A percentile compares a stretch with the other conserved stretches of the same genome.
Conservation (phyloP, 2,113 vertebrate genomes). For the Chlorodrepanis virens region DNA sequence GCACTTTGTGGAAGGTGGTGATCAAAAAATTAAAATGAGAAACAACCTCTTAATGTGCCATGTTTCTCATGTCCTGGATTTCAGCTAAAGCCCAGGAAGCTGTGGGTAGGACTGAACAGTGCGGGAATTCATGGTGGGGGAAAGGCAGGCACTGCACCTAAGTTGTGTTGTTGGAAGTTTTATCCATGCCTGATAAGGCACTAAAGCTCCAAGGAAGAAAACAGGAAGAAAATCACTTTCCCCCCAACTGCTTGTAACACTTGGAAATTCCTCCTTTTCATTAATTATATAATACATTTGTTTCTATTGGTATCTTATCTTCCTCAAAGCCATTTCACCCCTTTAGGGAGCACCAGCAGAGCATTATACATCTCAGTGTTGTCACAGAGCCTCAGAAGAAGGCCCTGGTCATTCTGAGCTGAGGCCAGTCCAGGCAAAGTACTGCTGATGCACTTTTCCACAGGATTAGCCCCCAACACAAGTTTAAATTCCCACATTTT, state of each 20-base stretch:
- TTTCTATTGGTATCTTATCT: neutral
- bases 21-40: neutral
- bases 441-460: neutral
- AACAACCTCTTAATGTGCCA: neutral
- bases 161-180: neutral
- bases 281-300: neutral
- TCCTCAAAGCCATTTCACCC: neutral
- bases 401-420: neutral
- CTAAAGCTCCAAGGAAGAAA: neutral
- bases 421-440: neutral
- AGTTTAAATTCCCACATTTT: neutral
- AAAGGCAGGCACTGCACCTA: neutral
- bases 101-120: neutral
- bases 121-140: too few species aligned
- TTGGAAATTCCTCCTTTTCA: neutral
- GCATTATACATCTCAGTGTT: neutral
- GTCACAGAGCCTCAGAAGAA: neutral
- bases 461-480: neutral
- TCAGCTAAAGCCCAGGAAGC: neutral
- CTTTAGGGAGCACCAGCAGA: neutral
- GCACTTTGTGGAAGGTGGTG: neutral
- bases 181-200: neutral
- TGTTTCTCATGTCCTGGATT: neutral
- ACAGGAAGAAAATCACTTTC: neutral
- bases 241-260: neutral